Percentiles rank a stretch among this genome's conserved stretches.
Conservation (phyloP, 1,140 invertebrate genomes). For the Telenomus remus region DNA sequence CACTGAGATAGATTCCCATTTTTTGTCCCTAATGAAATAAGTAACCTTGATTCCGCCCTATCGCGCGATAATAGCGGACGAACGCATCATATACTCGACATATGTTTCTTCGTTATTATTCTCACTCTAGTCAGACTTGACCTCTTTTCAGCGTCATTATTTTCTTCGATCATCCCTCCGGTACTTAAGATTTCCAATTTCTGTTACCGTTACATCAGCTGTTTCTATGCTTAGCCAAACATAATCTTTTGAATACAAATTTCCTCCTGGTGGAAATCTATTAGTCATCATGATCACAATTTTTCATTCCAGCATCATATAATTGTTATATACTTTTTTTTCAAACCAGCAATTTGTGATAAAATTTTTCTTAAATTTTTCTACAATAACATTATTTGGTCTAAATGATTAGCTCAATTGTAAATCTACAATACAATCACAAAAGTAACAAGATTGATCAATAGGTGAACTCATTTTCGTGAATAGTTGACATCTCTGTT, state of each 20-base stretch:
- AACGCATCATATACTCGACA: conserved; percentile 31
- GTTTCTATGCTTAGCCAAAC: background rate
- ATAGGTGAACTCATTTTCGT: conserved; percentile 15
- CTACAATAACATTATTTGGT: too few species aligned
- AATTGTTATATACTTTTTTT: too few species aligned
- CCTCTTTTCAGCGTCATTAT: conserved; percentile 33
- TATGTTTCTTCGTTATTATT: conserved; percentile 40
- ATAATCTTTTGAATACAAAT: background rate
- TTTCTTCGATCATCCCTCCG: conserved; percentile 19
- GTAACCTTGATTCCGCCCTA: conserved; percentile 47
- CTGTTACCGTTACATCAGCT: conserved; percentile 43
- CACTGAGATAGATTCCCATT: conserved; percentile 41
- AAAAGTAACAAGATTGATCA: conserved; percentile 14
- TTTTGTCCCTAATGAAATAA: conserved; percentile 26
- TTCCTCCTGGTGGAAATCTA: too few species aligned
- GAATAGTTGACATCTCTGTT: conserved; percentile 40
- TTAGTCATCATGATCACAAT: too few species aligned
- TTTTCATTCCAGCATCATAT: too few species aligned
- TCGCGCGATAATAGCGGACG: conserved; percentile 67
- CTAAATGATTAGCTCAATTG: too few species aligned
- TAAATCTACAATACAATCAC: background rate
- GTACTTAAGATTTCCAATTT: conserved; percentile 20
- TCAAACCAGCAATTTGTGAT: too few species aligned
- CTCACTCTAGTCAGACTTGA: conserved; percentile 24
- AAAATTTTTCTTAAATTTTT: too few species aligned